Percentiles rank a stretch among this genome's conserved stretches.
Conservation (phyloP, 2,113 vertebrate genomes). For the Takifugu flavidus region DNA sequence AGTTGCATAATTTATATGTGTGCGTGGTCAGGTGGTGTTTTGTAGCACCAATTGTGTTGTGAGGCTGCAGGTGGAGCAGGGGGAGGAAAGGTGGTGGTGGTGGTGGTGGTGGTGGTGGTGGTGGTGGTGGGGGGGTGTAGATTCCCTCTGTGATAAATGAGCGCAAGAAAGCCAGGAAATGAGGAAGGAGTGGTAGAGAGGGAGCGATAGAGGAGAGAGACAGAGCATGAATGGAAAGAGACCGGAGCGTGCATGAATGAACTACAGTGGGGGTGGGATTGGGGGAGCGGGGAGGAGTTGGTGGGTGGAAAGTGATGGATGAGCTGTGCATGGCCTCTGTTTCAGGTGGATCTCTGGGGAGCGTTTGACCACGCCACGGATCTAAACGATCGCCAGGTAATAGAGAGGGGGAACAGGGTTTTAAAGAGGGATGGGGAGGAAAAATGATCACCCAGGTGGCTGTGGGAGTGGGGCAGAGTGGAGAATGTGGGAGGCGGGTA, state of each 20-base stretch:
- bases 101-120: neutral
- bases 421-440: constrained; percentile 14
- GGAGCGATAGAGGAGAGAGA: constrained; percentile 1
- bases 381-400: constrained; percentile 50
- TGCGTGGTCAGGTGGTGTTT: too few species aligned
- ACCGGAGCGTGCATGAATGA: constrained; percentile 41
- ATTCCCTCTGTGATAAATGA: constrained; percentile 45
- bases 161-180: constrained; percentile 30
- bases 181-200: neutral
- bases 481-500: neutral
- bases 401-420: constrained; percentile 29
- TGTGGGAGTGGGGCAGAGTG: neutral
- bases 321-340: constrained; percentile 44
- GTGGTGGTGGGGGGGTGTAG: neutral
- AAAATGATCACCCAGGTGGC: constrained; percentile 32
- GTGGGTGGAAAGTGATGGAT: constrained; percentile 56
- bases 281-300: neutral
- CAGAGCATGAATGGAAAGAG: constrained; percentile 47
- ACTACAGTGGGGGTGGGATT: constrained; percentile 3
- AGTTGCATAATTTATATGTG: too few species aligned
- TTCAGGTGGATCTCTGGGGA: constrained; percentile 54
- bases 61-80: constrained; percentile 29
- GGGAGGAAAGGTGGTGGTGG: neutral
- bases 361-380: constrained; percentile 35
- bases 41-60: neutral